Conservation (phyloP, 1,140 invertebrate species). For the roundworm (Caenorhabditis elegans) region DNA sequence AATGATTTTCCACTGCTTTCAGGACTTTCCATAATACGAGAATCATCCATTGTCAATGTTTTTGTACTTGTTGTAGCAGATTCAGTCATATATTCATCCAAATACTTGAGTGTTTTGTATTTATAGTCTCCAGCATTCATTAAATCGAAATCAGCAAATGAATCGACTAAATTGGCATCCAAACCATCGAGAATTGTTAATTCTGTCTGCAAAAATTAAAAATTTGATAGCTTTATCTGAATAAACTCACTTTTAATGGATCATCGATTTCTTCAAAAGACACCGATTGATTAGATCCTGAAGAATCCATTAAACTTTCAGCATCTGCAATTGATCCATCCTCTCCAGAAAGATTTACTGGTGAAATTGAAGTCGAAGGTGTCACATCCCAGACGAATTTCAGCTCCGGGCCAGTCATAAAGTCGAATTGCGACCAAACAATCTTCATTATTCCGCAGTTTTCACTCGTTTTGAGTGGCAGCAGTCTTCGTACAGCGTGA, state of each 20-base stretch:
- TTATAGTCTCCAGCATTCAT: neutral
- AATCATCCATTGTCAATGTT: slow-evolving; percentile 17
- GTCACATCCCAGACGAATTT: slow-evolving; percentile 50
- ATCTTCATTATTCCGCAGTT: slow-evolving; percentile 45
- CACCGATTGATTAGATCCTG: slow-evolving; percentile 26
- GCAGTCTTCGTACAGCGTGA: neutral
- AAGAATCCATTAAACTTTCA: slow-evolving; percentile 42
- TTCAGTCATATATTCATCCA: slow-evolving; percentile 45
- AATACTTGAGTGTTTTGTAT: slow-evolving; percentile 6
- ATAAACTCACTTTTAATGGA: slow-evolving; percentile 31
- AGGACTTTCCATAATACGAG: neutral
- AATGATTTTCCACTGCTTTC: neutral
- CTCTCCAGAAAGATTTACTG: slow-evolving; percentile 32
- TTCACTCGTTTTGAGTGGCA: slow-evolving; percentile 19
- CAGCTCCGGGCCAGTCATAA: slow-evolving; percentile 49
- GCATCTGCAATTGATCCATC: slow-evolving; percentile 39
- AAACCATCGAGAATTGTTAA: slow-evolving; percentile 18
- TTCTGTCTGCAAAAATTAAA: neutral
- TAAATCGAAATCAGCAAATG: neutral
- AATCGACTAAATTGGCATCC: neutral
- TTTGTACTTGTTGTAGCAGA: slow-evolving; percentile 18
- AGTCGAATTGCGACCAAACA: slow-evolving; percentile 51
- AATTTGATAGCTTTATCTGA: neutral
- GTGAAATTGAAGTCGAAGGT: slow-evolving; percentile 16
- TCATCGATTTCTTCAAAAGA: slow-evolving; percentile 45